A percentile compares a stretch with the other conserved stretches of the same genome.
phyloP scores from a whole-genome alignment of 2,888 invertebrate genomes.

The Gastrophysa polygoni region DNA sequence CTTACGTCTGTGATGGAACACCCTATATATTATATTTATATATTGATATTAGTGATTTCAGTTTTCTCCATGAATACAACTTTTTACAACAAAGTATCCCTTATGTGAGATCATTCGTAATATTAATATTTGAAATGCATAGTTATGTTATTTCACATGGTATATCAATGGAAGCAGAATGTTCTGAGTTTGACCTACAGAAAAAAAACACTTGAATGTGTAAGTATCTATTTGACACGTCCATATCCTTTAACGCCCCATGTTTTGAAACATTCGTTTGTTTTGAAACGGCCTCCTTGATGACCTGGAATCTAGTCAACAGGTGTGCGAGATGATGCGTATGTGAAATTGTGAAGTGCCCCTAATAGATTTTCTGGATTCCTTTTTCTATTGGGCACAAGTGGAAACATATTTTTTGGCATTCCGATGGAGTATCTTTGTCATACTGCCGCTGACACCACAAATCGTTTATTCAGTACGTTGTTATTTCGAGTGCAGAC shows the following conservation, averaged over 20 bases:
- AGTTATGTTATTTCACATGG: too few species aligned
- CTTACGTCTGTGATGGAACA: too few species aligned
- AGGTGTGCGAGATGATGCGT: constrained; percentile 27
- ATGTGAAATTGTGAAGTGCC: constrained; percentile 17
- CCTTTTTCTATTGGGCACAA: constrained; percentile 24
- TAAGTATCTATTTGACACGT: neutral
- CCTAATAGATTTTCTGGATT: constrained; percentile 32
- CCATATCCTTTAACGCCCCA: neutral
- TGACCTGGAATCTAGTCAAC: constrained; percentile 8
- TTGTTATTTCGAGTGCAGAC: neutral
- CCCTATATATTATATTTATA: too few species aligned
- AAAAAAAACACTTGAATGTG: too few species aligned
- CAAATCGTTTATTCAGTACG: constrained; percentile 3
- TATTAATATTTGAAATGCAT: too few species aligned
- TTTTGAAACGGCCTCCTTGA: constrained; percentile 22
- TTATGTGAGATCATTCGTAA: too few species aligned
- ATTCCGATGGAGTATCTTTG: neutral
- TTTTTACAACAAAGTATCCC: too few species aligned
- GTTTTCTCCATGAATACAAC: too few species aligned
- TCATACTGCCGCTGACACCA: neutral
- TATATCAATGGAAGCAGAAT: too few species aligned
- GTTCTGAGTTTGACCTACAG: neutral
- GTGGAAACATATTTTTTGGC: constrained; percentile 35
- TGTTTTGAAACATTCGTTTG: constrained; percentile 5
- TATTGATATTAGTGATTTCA: too few species aligned